Conservation (phyloP, 2,113 vertebrate species). For the Thymallus thymallus region DNA sequence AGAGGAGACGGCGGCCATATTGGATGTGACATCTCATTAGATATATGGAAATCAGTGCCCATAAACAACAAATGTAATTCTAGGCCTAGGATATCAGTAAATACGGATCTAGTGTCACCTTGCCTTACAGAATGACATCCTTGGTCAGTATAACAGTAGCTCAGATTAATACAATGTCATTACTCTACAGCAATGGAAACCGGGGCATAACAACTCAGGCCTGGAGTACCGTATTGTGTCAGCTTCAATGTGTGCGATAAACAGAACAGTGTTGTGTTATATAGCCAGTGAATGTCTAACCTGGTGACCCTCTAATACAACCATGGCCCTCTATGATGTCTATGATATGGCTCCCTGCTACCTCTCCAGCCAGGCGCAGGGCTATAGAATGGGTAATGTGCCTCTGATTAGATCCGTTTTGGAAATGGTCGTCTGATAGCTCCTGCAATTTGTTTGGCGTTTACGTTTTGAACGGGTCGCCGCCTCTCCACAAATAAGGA, state of each 20-base stretch:
- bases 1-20: slow-evolving; percentile 25
- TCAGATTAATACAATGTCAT: neutral
- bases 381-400: neutral
- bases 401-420: slow-evolving; percentile 11
- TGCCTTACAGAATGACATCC: no score
- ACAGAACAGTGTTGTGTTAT: slow-evolving; percentile 10
- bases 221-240: slow-evolving; percentile 1
- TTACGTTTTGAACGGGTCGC: slow-evolving; percentile 15
- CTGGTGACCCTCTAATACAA: neutral
- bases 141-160: neutral
- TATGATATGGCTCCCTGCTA: slow-evolving; percentile 15
- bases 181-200: neutral
- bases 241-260: slow-evolving; percentile 4
- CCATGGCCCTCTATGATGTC: neutral
- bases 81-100: no score
- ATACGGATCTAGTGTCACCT: no score
- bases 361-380: neutral
- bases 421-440: slow-evolving; percentile 5
- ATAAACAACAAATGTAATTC: neutral
- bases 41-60: neutral
- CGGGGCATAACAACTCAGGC: no score
- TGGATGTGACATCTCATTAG: slow-evolving; percentile 23
- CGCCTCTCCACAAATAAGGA: slow-evolving; percentile 36
- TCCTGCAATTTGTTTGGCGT: slow-evolving; percentile 27
- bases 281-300: slow-evolving; percentile 20